Conservation (phyloP, 2,888 invertebrate genomes). For the Spodoptera picta region DNA sequence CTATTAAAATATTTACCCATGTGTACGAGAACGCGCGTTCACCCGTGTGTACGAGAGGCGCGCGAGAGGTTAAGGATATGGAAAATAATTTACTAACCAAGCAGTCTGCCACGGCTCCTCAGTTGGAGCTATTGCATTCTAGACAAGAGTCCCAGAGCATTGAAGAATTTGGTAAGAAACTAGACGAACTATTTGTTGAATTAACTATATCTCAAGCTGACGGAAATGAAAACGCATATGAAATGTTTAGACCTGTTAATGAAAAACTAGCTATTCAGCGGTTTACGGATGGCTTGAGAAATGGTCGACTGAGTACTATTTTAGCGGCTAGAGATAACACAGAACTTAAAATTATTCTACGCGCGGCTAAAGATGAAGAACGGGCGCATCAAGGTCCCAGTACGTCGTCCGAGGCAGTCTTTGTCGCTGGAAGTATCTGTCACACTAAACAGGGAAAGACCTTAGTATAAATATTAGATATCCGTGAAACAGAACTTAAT, state of each 20-base stretch:
- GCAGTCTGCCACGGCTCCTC: no score
- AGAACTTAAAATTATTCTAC: conserved; percentile 6
- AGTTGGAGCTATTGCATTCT: no score
- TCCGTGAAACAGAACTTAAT: conserved; percentile 10
- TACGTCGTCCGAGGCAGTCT: conserved; percentile 2
- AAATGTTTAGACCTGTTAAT: conserved; percentile 11
- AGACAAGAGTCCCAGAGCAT: background rate
- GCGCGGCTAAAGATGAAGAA: conserved; percentile 15
- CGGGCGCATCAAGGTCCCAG: conserved; percentile 3
- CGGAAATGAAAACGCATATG: conserved; percentile 8
- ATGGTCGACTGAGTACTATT: conserved; percentile 13
- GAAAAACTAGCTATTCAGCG: conserved; percentile 13
- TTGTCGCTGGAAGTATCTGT: conserved; percentile 9
- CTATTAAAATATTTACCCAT: no score
- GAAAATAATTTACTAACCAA: no score
- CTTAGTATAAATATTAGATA: conserved; percentile 9
- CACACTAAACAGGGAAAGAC: conserved; percentile 4
- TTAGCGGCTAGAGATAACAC: conserved; percentile 8
- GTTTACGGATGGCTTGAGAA: conserved; percentile 17
- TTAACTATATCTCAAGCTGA: conserved; percentile 18
- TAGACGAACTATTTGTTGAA: conserved; percentile 12
- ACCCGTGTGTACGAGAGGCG: no score
- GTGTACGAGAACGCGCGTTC: no score
- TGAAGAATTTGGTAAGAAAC: conserved; percentile 5
- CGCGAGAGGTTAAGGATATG: no score